Conservation (phyloP, 2,797 vertebrate species). For the Lacerta viridis region DNA sequence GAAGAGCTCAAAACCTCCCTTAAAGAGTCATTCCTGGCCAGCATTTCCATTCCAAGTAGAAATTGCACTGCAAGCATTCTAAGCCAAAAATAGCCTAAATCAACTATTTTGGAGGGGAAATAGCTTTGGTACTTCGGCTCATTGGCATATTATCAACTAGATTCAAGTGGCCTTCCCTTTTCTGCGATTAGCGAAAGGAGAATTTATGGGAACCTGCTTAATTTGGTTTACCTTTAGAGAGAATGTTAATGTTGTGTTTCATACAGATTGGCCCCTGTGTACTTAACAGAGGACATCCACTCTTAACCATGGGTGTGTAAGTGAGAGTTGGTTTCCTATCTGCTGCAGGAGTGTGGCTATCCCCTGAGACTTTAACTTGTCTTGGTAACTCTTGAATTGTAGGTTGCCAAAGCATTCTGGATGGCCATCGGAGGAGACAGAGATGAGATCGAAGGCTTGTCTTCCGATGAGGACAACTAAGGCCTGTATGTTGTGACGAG, state of each 20-base stretch:
- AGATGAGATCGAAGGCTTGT: conserved; percentile 95
- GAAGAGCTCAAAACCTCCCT: rapidly evolving
- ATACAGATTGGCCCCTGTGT: not conserved
- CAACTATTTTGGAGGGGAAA: not conserved
- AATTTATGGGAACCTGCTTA: not conserved
- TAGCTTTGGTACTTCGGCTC: not conserved
- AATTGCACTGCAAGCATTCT: not conserved
- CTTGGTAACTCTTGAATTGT: conserved; percentile 8
- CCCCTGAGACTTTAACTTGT: not conserved
- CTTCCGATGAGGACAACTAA: conserved; percentile 95
- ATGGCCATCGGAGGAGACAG: conserved; percentile 97
- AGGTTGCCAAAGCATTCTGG: conserved; percentile 99
- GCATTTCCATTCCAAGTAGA: rapidly evolving
- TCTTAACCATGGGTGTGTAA: not conserved
- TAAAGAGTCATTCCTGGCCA: not conserved
- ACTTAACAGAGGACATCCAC: no score
- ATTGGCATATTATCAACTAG: not conserved
- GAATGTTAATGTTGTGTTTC: no score
- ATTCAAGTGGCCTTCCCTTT: no score
- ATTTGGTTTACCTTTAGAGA: no score
- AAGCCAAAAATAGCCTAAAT: not conserved
- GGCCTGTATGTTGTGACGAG: not conserved
- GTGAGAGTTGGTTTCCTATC: not conserved
- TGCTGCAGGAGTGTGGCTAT: not conserved
- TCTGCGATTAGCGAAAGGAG: not conserved